A percentile compares a stretch with the other conserved stretches of the same genome.
Evolutionary conservation across 2,888 invertebrate genomes (phyloP).

Genomic region (Epinotia brunnichana): DNA sequence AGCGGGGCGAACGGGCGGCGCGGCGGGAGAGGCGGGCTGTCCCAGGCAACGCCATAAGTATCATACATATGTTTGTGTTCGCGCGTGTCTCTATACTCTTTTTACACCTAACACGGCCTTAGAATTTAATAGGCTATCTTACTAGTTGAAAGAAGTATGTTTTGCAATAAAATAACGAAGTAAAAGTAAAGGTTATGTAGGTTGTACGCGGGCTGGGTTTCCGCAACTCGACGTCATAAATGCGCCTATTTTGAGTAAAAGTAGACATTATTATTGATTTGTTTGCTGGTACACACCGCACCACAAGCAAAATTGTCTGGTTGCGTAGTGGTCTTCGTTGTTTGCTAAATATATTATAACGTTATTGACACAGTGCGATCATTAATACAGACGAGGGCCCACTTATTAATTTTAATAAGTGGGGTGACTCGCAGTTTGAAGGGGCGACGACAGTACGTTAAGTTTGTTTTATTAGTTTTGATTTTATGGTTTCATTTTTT

Average conservation of each 20-base stretch:
- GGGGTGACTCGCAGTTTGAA: slow-evolving; percentile 71
- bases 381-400: slow-evolving; percentile 80
- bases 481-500: slow-evolving; percentile 70
- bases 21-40: too few species aligned
- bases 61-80: too few species aligned
- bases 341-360: slow-evolving; percentile 81
- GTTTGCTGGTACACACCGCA: slow-evolving; percentile 43
- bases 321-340: slow-evolving; percentile 60
- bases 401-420: slow-evolving; percentile 84
- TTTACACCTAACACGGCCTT: too few species aligned
- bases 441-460: slow-evolving; percentile 68
- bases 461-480: slow-evolving; percentile 78
- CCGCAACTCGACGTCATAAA: too few species aligned
- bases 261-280: slow-evolving; percentile 13
- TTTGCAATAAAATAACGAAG: too few species aligned
- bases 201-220: too few species aligned
- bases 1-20: too few species aligned
- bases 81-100: too few species aligned
- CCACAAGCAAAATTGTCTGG: slow-evolving; percentile 49
- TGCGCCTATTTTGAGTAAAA: too few species aligned
- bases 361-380: slow-evolving; percentile 81
- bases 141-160: too few species aligned
- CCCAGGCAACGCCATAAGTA: too few species aligned
- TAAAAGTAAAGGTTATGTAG: too few species aligned
- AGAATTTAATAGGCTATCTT: not conserved